Base-by-base conservation (phyloP, 2,888 invertebrate genomes). In the Zonitis immaculata region DNA sequence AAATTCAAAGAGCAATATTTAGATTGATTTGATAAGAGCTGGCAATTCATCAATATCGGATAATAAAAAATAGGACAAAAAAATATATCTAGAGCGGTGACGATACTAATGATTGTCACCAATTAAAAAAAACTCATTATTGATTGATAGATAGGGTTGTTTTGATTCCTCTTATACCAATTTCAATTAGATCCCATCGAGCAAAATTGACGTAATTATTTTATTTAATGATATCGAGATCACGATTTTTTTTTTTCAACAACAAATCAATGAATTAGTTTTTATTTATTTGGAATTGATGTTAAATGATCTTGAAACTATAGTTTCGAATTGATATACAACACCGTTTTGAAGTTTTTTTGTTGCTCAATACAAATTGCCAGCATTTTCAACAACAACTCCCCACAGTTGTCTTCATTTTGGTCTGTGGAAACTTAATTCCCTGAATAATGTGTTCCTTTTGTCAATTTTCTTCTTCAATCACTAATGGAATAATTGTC, bases 1-100 rank as follows among this genome's bases (percentile, higher is more conserved):
- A 54, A 57, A 57, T 57, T 57, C 51, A 54, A 57, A 54, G 42
- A 52, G 54, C 47, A 56, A 52, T 52, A 44, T 56, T 57, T 50
- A 44, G 50, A 26, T 42, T 52, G 45, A 56, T 56, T 56, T 48
- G 44, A 56, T 56, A 52, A 50, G 27, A 28, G 47, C 1, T 11
- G 6, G 7, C 1, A 26, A 26, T 7, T 7, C 7, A 8, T 26
- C 26, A 2, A 26, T 26, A 26, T 26, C n/a, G 8, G 6, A 26
- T 8, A 6, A 26, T 7, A 26, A 26, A 26, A 26, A 26, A 26
- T n/a, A n/a, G n/a, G n/a, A n/a, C n/a, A n/a, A n/a, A n/a, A n/a
- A n/a, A n/a, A n/a, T n/a, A n/a, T n/a, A n/a, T n/a, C n/a, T n/a
- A n/a, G n/a, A 26, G 26, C 22, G 8, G n/a, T 26, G 26, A 26